A percentile compares a stretch with the other conserved stretches of the same genome.
Evolutionary conservation across 1,140 invertebrate species (phyloP).

Genomic region (Heterodera schachtii): DNA sequence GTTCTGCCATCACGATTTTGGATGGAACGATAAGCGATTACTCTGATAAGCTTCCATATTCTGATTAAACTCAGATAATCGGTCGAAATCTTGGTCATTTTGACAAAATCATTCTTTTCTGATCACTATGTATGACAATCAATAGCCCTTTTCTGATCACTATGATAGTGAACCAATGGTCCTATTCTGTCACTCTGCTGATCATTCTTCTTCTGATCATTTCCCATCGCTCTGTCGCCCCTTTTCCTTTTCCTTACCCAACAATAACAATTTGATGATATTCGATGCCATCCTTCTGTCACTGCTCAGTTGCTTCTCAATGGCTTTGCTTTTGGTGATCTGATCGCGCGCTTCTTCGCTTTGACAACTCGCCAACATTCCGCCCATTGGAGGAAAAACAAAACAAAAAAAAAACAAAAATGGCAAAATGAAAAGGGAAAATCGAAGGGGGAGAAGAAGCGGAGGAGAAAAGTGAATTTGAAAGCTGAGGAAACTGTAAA

Average conservation of each 20-base stretch:
- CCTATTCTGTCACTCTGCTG: no score
- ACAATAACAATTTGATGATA: conserved; percentile 52
- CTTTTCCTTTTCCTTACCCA: conserved; percentile 32
- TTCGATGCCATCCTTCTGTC: conserved; percentile 50
- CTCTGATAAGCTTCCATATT: neutral
- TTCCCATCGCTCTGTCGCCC: neutral
- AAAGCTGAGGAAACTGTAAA: neutral
- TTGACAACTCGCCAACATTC: conserved; percentile 42
- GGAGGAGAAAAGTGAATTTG: neutral
- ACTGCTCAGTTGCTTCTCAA: conserved; percentile 52
- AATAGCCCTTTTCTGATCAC: no score
- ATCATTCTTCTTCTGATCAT: no score
- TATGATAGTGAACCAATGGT: no score
- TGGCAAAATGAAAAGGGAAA: neutral
- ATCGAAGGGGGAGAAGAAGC: neutral
- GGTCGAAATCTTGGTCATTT: no score
- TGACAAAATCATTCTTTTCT: no score
- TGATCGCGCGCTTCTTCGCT: conserved; percentile 58
- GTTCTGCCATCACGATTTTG: neutral
- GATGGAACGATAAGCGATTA: no score
- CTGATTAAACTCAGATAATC: no score
- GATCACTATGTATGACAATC: no score
- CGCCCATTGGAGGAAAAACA: conserved; percentile 30
- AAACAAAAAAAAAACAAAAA: neutral
- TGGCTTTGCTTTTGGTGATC: conserved; percentile 50